phyloP scores from a whole-genome alignment of 2,113 vertebrate genomes.

The Bubo bubo region DNA sequence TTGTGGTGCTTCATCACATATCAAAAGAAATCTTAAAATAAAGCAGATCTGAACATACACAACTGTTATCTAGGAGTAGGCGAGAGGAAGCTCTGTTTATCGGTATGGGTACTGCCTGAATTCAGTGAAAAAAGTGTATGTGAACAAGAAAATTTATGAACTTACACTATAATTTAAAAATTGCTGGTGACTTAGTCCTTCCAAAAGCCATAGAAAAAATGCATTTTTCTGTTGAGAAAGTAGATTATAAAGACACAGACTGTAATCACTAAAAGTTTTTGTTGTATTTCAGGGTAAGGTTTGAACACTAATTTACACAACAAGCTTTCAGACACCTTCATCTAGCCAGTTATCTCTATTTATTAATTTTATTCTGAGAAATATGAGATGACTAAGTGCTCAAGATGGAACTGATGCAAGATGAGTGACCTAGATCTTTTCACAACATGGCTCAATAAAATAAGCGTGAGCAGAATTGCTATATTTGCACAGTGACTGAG shows the following conservation, averaged over 20 bases:
- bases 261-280: neutral
- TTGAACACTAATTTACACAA: neutral
- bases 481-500: neutral
- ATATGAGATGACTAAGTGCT: neutral
- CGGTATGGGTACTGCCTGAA: neutral
- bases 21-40: neutral
- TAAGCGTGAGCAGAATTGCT: neutral
- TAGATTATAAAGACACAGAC: neutral
- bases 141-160: neutral
- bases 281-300: neutral
- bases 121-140: neutral
- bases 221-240: neutral
- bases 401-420: neutral
- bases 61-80: neutral
- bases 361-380: constrained; percentile 3
- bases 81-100: neutral
- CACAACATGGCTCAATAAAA: neutral
- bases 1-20: neutral
- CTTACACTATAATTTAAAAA: neutral
- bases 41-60: neutral
- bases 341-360: neutral
- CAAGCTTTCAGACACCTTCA: neutral
- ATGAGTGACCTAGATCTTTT: neutral
- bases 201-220: neutral
- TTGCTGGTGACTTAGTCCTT: neutral